phyloP scores from a whole-genome alignment of 2,797 vertebrate species.

The Cynodonichthys magdalenae region DNA sequence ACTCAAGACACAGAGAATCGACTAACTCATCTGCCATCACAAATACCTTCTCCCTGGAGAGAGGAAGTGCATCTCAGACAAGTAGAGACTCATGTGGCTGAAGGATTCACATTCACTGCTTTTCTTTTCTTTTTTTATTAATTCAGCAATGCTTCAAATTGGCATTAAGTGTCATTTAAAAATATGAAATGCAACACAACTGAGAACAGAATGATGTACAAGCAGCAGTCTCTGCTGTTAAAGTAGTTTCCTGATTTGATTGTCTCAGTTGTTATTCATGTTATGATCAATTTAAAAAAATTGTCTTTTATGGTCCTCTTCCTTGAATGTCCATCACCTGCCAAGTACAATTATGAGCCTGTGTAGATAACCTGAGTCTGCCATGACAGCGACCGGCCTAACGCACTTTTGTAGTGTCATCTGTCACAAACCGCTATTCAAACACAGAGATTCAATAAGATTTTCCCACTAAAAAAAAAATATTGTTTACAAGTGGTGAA shows the following conservation, averaged over 20 bases:
- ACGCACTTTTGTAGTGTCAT: neutral
- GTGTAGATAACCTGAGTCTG: neutral
- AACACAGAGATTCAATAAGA: too few relatives aligned
- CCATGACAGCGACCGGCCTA: neutral
- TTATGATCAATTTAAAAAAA: neutral
- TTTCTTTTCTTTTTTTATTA: neutral
- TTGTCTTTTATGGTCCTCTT: neutral
- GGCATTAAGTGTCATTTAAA: neutral
- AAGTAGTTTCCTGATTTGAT: too few relatives aligned
- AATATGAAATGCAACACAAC: neutral
- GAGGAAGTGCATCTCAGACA: neutral
- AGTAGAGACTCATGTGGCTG: neutral
- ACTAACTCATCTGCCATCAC: slow-evolving; percentile 27
- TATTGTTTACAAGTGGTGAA: neutral
- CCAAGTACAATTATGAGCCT: neutral
- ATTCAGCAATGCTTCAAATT: neutral
- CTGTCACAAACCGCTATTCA: too few relatives aligned
- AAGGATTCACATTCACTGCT: neutral
- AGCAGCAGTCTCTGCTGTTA: too few relatives aligned
- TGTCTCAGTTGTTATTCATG: too few relatives aligned
- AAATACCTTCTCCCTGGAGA: slow-evolving; percentile 7
- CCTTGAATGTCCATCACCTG: neutral
- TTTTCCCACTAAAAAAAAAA: too few relatives aligned
- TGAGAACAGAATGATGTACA: neutral
- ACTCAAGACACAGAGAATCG: slow-evolving; percentile 15